These are phyloP conservation scores for Empidonax traillii DNA, from an alignment of 2,113 vertebrate species.

Conservation along the genomic window DNA sequence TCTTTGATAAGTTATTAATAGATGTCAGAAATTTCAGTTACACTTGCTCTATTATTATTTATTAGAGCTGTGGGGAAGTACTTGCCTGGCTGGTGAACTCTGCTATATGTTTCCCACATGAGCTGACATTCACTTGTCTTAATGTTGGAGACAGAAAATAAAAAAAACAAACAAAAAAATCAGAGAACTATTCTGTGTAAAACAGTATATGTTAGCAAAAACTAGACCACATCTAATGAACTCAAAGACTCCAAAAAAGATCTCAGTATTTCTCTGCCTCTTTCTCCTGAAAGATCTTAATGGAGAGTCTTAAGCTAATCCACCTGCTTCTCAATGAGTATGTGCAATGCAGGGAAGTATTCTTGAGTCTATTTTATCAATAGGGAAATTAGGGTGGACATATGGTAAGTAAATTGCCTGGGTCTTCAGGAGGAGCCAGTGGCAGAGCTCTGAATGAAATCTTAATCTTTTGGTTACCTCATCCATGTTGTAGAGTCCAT, in stretches of 20 bases:
- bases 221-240: neutral
- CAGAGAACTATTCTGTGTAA: neutral
- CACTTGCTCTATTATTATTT: neutral
- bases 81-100: neutral
- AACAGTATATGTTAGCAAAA: neutral
- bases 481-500: neutral
- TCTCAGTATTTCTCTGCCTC: neutral
- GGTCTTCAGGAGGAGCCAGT: neutral
- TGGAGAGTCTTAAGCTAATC: neutral
- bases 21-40: constrained; percentile 8
- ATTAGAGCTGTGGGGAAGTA: neutral
- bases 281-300: neutral
- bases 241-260: neutral
- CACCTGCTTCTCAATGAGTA: neutral
- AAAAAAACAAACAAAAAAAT: neutral
- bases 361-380: neutral
- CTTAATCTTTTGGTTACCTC: neutral
- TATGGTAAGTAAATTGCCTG: neutral
- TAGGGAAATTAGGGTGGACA: neutral
- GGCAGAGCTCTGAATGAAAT: neutral
- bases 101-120: neutral
- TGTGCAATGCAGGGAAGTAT: neutral
- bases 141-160: neutral
- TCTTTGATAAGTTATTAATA: constrained; percentile 19
- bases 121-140: neutral